A percentile compares a stretch with the other conserved stretches of the same genome.
Conservation (phyloP, 2,113 vertebrate genomes). For the Narcine bancroftii region DNA sequence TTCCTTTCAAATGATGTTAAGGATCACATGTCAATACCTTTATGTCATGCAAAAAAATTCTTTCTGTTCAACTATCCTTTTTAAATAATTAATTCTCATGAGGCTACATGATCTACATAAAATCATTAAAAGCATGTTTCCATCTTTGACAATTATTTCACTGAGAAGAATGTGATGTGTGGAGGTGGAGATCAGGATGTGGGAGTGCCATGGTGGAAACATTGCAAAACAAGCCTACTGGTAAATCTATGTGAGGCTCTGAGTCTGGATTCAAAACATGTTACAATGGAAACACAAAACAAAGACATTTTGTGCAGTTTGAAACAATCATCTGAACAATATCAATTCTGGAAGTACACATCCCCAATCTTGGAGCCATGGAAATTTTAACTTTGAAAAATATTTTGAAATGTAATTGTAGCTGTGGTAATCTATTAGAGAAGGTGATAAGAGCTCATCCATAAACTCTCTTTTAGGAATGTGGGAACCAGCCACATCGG, state of each 20-base stretch:
- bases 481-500: no score
- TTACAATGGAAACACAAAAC: neutral
- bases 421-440: no score
- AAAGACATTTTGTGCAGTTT: neutral
- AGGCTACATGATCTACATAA: neutral
- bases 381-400: no score
- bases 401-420: no score
- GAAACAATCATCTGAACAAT: neutral
- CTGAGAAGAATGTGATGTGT: neutral
- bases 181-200: neutral
- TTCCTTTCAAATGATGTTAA: no score
- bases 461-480: no score
- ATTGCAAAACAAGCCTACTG: neutral
- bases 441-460: no score
- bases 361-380: neutral
- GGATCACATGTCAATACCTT: no score
- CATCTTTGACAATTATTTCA: neutral
- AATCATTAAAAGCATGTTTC: neutral
- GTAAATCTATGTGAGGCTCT: constrained; percentile 15
- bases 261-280: neutral
- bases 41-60: no score
- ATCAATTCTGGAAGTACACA: neutral
- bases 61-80: neutral
- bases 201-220: neutral
- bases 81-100: neutral